These are phyloP conservation scores for Ophion obscuratus DNA, from an alignment of 2,888 invertebrate genomes.

Conservation along the genomic window DNA sequence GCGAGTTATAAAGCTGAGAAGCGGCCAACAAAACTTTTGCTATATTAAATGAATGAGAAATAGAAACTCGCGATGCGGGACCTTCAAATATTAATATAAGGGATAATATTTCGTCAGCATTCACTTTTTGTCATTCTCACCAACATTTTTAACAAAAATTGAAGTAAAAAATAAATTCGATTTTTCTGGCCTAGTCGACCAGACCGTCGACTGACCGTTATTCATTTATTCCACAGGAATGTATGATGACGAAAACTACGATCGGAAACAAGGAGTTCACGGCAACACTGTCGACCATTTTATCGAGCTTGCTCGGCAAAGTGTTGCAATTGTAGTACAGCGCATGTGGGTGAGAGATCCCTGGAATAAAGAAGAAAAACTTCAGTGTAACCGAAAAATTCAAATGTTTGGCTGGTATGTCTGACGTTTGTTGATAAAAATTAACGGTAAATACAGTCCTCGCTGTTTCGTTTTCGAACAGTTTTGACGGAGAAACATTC, in stretches of 20 bases:
- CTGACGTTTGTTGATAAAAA: slow-evolving; percentile 4
- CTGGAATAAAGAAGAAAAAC: slow-evolving; percentile 24
- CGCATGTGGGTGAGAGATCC: slow-evolving; percentile 29
- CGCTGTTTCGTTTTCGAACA: slow-evolving; percentile 5
- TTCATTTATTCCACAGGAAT: slow-evolving; percentile 13
- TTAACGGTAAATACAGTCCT: slow-evolving; percentile 7
- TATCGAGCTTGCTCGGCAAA: slow-evolving; percentile 29
- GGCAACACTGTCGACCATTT: slow-evolving; percentile 16
- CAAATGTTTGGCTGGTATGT: slow-evolving; percentile 28
- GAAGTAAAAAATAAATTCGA: too few relatives aligned
- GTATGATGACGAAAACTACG: slow-evolving; percentile 28
- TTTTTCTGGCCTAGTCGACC: too few relatives aligned
- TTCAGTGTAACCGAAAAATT: slow-evolving; percentile 35
- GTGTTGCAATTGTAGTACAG: slow-evolving; percentile 33
- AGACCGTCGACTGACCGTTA: too few relatives aligned
- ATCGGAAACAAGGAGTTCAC: slow-evolving; percentile 24
- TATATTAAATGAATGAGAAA: too few relatives aligned
- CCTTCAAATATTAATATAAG: too few relatives aligned
- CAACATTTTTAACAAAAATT: too few relatives aligned
- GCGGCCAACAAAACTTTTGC: too few relatives aligned
- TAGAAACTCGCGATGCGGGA: too few relatives aligned
- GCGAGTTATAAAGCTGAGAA: too few relatives aligned
- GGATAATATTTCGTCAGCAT: too few relatives aligned
- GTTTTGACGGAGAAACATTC: slow-evolving; percentile 31
- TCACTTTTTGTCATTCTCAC: too few relatives aligned